phyloP scores from a whole-genome alignment of 2,888 invertebrate species.

The Caenorhabditis sp. region DNA sequence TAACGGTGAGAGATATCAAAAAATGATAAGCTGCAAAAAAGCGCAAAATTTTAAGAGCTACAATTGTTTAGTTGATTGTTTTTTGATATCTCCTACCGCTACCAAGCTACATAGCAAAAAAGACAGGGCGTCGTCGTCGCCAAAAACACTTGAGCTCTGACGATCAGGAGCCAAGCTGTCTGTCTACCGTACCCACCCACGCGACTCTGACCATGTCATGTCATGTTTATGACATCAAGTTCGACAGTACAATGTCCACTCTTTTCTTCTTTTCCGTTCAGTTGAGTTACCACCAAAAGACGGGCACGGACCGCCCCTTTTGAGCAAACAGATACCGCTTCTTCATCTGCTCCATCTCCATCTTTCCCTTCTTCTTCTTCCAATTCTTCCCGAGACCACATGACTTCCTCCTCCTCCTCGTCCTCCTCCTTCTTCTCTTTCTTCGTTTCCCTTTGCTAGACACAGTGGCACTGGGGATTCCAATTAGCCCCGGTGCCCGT shows the following conservation, averaged over 20 bases:
- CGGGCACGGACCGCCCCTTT: conserved; percentile 28
- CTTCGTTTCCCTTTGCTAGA: background rate
- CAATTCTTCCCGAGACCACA: too few relatives aligned
- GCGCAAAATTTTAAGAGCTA: too few relatives aligned
- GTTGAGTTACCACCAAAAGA: background rate
- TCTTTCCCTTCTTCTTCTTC: background rate
- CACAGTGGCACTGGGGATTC: background rate
- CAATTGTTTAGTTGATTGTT: too few relatives aligned
- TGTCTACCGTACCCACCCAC: background rate
- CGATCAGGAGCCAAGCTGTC: background rate
- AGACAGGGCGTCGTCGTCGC: too few relatives aligned
- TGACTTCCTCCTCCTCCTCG: background rate
- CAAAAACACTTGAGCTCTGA: too few relatives aligned
- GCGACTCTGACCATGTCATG: background rate
- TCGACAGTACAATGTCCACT: conserved; percentile 47
- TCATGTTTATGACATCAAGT: conserved; percentile 37
- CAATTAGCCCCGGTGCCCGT: conserved; percentile 35
- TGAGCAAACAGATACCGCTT: conserved; percentile 37
- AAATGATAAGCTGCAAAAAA: too few relatives aligned
- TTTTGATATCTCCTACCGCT: too few relatives aligned
- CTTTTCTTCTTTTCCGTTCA: too few relatives aligned
- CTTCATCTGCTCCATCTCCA: conserved; percentile 14
- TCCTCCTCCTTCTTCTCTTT: too few relatives aligned
- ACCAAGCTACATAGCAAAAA: too few relatives aligned
- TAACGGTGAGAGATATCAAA: too few relatives aligned